Conservation (phyloP, 2,113 vertebrate species). For the Trogon melanurus region DNA sequence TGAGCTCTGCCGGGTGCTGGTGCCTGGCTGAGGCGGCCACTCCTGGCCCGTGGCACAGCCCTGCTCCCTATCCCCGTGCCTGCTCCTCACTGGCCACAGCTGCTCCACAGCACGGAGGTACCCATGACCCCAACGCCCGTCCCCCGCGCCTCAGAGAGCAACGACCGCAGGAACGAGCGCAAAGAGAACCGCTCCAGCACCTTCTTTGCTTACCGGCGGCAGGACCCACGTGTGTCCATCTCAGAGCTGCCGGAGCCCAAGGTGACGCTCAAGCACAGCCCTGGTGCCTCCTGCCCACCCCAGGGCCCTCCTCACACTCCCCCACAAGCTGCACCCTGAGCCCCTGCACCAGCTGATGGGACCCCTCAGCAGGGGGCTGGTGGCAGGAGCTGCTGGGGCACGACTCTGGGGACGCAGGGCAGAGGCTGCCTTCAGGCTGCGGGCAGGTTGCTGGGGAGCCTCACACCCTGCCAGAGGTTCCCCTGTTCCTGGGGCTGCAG, state of each 20-base stretch:
- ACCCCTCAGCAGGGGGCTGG: neutral
- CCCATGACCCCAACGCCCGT: neutral
- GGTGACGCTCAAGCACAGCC: slow-evolving; percentile 1
- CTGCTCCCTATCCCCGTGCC: neutral
- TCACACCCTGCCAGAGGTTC: too few species aligned
- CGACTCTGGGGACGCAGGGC: neutral
- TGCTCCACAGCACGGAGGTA: neutral
- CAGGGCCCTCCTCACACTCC: fast-evolving
- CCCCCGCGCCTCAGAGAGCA: neutral
- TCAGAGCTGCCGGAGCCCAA: slow-evolving; percentile 12
- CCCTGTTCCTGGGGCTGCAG: fast-evolving
- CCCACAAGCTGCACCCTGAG: neutral
- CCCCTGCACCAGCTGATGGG: neutral
- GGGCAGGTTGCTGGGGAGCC: neutral
- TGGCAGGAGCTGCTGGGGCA: neutral
- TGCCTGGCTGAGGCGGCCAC: neutral
- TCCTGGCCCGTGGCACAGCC: neutral
- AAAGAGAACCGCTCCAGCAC: slow-evolving; percentile 25
- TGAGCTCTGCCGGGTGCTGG: neutral
- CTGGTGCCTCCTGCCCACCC: neutral
- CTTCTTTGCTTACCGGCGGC: neutral
- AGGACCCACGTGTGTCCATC: neutral
- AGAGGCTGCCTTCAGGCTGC: neutral
- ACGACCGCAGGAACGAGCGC: neutral
- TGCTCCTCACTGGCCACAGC: neutral